phyloP scores from a whole-genome alignment of 2,113 vertebrate species.

The Pionites leucogaster region DNA sequence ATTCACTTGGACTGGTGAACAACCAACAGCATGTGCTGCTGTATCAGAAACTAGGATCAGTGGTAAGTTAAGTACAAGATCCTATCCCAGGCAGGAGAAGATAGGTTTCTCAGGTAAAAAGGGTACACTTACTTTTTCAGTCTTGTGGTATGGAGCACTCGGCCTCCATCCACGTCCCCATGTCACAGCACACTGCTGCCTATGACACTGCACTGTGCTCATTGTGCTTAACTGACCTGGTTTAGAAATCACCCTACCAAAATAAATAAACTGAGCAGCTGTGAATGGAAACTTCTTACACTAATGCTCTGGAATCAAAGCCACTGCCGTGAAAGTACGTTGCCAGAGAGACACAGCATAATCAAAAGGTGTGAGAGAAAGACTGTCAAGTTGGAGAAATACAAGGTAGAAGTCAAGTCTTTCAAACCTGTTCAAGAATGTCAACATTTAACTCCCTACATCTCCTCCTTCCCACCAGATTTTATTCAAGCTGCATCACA shows the following conservation, averaged over 20 bases:
- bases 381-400: neutral
- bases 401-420: neutral
- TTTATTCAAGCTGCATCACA: neutral
- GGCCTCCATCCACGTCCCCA: accelerated
- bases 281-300: neutral
- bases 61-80: neutral
- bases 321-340: accelerated
- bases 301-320: neutral
- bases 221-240: neutral
- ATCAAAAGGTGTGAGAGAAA: neutral
- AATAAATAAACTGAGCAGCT: neutral
- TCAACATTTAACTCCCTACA: neutral
- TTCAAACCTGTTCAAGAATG: neutral
- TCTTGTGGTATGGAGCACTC: neutral
- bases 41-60: neutral
- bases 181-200: neutral
- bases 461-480: neutral
- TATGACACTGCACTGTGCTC: accelerated
- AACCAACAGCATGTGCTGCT: neutral
- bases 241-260: neutral
- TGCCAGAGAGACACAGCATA: neutral
- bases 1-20: neutral
- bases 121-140: neutral
- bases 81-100: neutral
- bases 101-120: neutral